phyloP scores from a whole-genome alignment of 2,797 vertebrate genomes.

The Eutrigla gurnardus region DNA sequence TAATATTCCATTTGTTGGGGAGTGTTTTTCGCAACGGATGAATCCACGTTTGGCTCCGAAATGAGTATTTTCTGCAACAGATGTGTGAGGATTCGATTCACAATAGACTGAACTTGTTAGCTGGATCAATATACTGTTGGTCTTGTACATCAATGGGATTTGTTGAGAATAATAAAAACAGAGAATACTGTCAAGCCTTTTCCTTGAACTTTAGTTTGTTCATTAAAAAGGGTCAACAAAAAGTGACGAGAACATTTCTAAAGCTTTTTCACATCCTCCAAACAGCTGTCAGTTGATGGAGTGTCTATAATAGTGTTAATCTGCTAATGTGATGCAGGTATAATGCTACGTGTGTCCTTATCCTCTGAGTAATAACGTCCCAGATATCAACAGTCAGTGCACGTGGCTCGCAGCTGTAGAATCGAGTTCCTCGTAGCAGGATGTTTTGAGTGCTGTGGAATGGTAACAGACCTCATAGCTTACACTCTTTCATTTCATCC shows the following conservation, averaged over 20 bases:
- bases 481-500: background rate
- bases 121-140: background rate
- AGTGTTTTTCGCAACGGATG: background rate
- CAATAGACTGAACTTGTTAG: background rate
- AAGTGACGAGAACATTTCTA: background rate
- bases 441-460: background rate
- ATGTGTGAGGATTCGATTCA: background rate
- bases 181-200: background rate
- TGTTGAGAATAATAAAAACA: background rate
- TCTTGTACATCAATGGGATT: background rate
- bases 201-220: background rate
- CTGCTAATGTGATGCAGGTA: constrained; percentile 4
- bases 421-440: background rate
- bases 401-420: background rate
- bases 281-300: constrained; percentile 14
- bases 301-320: constrained; percentile 1
- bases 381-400: background rate
- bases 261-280: background rate
- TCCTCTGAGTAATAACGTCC: constrained; percentile 6
- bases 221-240: background rate
- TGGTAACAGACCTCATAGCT: background rate
- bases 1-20: background rate
- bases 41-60: background rate
- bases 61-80: background rate
- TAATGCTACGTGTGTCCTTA: background rate